Evolutionary conservation across 2,113 vertebrate species (phyloP).

Genomic region (Pan troglodytes): NHGRI_mPanTro3-v2.1_pri NC_072411.2:25267001-25267500

Average conservation of each 20-base stretch:
- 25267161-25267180: not conserved
- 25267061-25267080: not conserved
- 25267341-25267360: not conserved
- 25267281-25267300: not conserved
- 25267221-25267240: not conserved
- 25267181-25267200: not conserved
- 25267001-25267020: not conserved
- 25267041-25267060: not conserved
- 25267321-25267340: not conserved
- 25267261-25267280: not conserved
- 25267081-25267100: too few species aligned
- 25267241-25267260: not conserved
- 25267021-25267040: not conserved
- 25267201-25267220: not conserved
- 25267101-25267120: fast-evolving
- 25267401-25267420: not conserved
- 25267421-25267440: not conserved
- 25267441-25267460: not conserved
- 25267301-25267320: not conserved
- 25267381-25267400: not conserved
- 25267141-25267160: fast-evolving
- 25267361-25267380: not conserved
- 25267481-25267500: not conserved
- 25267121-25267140: fast-evolving
- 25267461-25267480: not conserved